A percentile compares a stretch with the other conserved stretches of the same genome.
Conservation (phyloP, 2,888 invertebrate genomes). For the Amorpha juglandis region DNA sequence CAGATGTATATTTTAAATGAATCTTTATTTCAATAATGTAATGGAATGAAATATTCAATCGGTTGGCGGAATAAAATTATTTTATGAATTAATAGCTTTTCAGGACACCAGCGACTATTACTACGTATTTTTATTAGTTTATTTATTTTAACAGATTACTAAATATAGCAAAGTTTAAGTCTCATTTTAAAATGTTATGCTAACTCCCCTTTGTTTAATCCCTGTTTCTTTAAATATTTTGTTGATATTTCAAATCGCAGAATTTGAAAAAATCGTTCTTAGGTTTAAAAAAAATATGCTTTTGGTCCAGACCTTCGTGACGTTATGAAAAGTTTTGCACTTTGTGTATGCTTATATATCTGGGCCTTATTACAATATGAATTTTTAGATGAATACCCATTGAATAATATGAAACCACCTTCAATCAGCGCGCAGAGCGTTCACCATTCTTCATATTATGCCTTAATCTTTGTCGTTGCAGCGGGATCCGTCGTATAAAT, state of each 20-base stretch:
- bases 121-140: background rate
- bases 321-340: no score
- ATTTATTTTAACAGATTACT: no score
- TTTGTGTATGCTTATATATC: no score
- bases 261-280: no score
- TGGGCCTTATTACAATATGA: no score
- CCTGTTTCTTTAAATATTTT: background rate
- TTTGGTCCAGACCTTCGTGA: no score
- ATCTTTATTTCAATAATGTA: constrained; percentile 20
- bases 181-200: no score
- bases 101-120: background rate
- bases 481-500: constrained; percentile 36
- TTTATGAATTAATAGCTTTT: constrained; percentile 15
- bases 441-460: constrained; percentile 1
- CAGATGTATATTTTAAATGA: background rate
- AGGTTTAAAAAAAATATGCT: no score
- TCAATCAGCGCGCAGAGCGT: constrained; percentile 2
- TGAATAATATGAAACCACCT: background rate
- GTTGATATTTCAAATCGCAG: no score
- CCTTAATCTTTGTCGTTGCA: constrained; percentile 1
- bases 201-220: no score
- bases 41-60: constrained; percentile 17
- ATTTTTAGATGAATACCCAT: no score
- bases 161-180: no score
- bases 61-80: constrained; percentile 6